Evolutionary conservation across 2,113 vertebrate species (phyloP), one percentile per base, ranked within the genome.

Genomic region (Urocitellus parryii): DNA sequence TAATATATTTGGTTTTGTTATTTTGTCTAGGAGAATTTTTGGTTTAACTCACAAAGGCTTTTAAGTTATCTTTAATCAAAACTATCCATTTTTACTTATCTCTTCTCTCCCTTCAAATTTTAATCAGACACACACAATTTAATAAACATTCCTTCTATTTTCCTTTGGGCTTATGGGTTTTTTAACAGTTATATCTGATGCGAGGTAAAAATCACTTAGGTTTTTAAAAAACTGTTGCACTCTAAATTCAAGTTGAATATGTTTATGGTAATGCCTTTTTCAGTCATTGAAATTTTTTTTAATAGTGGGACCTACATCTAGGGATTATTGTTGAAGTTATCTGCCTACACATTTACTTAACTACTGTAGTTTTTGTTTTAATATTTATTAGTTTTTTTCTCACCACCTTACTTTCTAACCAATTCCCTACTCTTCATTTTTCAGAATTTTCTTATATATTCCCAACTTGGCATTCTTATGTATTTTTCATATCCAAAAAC

Each of bases 361-460:
- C 42, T 45, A 45, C 7, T 45, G 6, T 45, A 45, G 42, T 45
- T 45, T 53, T 56, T 83, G 12, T 84, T 78, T 86, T 53, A 65
- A 63, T 95, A 72, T 73, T 72, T 72, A 11, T 79, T 90, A 86
- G 42, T 16, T 22, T 80, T 80, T 86, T 86, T 63, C 34, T 85
- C 45, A 58, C 48, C 61, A 48, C 39, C 48, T 86, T 78, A 78
- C 16, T 56, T 20, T 53, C 37, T 70, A 83, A 93, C 53, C 37
- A 24, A 17, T 84, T 18, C 51, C 37, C 37, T 90, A 39, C 51
- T 51, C 24, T 63, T 68, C 11, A 37, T 86, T 73, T 88, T 85
- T 42, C 68, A 79, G 81, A 95, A 79, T 86, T 74, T 70, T 91
- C 11, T 79, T 72, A 45, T 89, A 37, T 65, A 73, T 61, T 68